Evolutionary conservation across 2,113 vertebrate species (phyloP), one percentile per base, ranked within the genome.

Genomic region (Lonchura striata): DNA sequence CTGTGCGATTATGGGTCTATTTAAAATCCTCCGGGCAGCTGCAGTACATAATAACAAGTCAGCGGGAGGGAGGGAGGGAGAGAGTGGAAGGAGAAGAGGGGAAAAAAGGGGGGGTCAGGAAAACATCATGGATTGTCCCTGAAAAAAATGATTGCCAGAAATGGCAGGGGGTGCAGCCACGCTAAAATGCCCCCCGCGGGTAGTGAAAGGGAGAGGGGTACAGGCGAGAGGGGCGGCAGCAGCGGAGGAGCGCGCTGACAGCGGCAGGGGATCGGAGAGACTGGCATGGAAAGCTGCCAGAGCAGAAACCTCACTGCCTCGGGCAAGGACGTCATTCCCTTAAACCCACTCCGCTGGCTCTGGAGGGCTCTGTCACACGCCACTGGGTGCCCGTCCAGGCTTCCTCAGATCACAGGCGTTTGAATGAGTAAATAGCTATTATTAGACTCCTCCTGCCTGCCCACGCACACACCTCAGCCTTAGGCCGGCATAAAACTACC

Each of bases 11-110:
- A 97, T 96, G 97, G 96, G 86, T 97, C 97, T 98, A 98, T 98
- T 98, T 98, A 97, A 98, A 98, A 98, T 97, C 96, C 97, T 98
- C 92, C 65, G 82, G 96, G 98, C 97, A 98, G 97, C 97, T 98
- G 97, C 97, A 97, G 95, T 97, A 97, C 97, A 98, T 97, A 98
- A 98, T 97, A 98, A 98, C 96, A 98, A 97, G 96, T 97, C 97
- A 97, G 95, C 59, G 46, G 96, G 94, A 95, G 95, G 60, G 82
- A 39, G 44, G 74, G 92, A 93, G 86, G 23, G 88, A 87, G 89
- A 60, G 71, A 88, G 57, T 71, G 79, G 75, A 97, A 97, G 85
- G 85, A 95, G 92, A 93, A 92, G 88, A 91, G 80, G 59, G 86
- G n/a, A n/a, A 86, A 91, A 86, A 83, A 66, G 72, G 54, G 89